Evolutionary conservation across 2,888 invertebrate genomes (phyloP), one percentile per base, ranked within the genome.

Genomic region (Brenthis daphne): DNA sequence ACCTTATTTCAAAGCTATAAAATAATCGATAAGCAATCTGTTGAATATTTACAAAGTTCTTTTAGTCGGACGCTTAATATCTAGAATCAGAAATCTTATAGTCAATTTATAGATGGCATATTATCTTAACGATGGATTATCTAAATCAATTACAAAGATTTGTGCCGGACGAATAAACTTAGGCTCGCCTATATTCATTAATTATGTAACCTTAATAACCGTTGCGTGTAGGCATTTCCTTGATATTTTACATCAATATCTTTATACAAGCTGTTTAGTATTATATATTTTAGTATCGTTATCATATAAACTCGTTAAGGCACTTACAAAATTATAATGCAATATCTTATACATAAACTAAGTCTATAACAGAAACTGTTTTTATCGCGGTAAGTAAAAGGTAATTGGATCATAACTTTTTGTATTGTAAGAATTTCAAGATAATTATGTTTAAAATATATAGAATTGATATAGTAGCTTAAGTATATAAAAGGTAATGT

Each of bases 81-180:
- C 67, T 61, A 55, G 33, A 65, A 13, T 20, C 37, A 58, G 61
- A 50, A 63, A 51, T 43, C 63, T 73, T 61, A 66, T 64, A 50
- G 43, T 20, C 64, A 64, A 73, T 70, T 68, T 70, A 70, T 68
- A 55, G 61, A 50, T 61, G 20, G 48, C 56, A 67, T 53, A 57
- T 56, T 66, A 70, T 70, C 68, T 70, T 70, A 73, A 70, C 70
- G 51, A 64, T 29, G 50, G n/a, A 57, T 64, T 73, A 70, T 66
- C 64, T 68, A 20, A 48, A 66, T 73, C 66, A 66, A 67, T 70
- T 73, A 70, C 58, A 53, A 37, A 68, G 66, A 67, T 72, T 72
- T 68, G 60, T 57, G 57, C 53, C 24, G 61, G 63, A 58, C 57
- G 64, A 43, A 33, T 64, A 63, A 51, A 50, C 61, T 64, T 20